Percentiles rank a stretch among this genome's conserved stretches.
Evolutionary conservation across 2,797 vertebrate species (phyloP).

Genomic region (Caiman crocodilus): DNA sequence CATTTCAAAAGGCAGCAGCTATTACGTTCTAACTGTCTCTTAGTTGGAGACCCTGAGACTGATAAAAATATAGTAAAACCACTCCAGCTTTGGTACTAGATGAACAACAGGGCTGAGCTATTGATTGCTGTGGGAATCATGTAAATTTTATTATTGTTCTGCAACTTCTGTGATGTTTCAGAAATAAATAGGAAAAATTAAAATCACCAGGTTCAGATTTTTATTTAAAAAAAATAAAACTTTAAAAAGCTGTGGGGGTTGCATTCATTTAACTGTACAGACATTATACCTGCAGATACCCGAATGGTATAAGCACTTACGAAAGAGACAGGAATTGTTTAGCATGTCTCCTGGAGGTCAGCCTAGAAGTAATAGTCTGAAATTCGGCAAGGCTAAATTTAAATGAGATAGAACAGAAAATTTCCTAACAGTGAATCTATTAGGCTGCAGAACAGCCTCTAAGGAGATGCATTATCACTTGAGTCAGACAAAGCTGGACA

Average conservation of each 20-base stretch:
- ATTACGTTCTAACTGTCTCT: too few species aligned
- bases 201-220: background rate
- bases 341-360: background rate
- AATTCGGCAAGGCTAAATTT: slow-evolving; percentile 18
- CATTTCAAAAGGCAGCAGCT: too few species aligned
- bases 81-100: background rate
- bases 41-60: too few species aligned
- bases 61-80: too few species aligned
- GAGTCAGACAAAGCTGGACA: background rate
- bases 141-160: slow-evolving; percentile 24
- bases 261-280: background rate
- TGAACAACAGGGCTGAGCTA: background rate
- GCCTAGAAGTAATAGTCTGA: background rate
- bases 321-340: background rate
- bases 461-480: background rate
- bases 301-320: background rate
- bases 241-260: background rate
- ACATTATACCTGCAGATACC: background rate
- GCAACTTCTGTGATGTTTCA: background rate
- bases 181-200: background rate
- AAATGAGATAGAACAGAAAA: slow-evolving; percentile 8
- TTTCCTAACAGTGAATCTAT: background rate
- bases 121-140: background rate
- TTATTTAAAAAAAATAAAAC: background rate
- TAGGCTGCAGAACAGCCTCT: background rate